Evolutionary conservation across 2,113 vertebrate species (phyloP).

Genomic region (Sciurus niger): DNA sequence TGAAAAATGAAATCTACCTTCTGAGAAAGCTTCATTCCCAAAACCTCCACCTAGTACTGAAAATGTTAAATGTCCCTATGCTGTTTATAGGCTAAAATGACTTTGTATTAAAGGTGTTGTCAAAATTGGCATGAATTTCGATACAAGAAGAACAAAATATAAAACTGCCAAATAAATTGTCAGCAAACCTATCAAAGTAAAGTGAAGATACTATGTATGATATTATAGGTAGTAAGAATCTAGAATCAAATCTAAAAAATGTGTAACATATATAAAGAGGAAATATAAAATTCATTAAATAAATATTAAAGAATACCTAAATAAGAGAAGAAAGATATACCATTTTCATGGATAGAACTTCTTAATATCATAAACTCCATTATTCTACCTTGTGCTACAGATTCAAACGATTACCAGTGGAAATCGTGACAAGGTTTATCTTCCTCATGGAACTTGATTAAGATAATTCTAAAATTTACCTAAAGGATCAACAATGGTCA

Average conservation of each 20-base stretch:
- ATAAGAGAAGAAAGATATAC: neutral
- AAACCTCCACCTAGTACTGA: neutral
- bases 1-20: neutral
- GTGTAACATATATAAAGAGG: slow-evolving; percentile 24
- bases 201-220: neutral
- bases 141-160: neutral
- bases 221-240: neutral
- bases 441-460: neutral
- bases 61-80: slow-evolving; percentile 20
- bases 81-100: neutral
- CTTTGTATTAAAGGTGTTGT: slow-evolving; percentile 17
- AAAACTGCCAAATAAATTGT: neutral
- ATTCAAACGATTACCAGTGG: neutral
- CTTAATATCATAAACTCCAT: neutral
- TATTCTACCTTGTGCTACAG: neutral
- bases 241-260: slow-evolving; percentile 41
- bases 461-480: slow-evolving; percentile 54
- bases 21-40: neutral
- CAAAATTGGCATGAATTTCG: neutral
- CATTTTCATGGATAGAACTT: slow-evolving; percentile 49
- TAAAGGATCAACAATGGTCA: slow-evolving; percentile 16
- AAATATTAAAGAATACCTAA: neutral
- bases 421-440: neutral
- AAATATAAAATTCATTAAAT: slow-evolving; percentile 27
- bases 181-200: neutral